Evolutionary conservation across 1,140 invertebrate species (phyloP), one percentile per base, ranked within the genome.

Genomic region (Drosophila hydei): DNA sequence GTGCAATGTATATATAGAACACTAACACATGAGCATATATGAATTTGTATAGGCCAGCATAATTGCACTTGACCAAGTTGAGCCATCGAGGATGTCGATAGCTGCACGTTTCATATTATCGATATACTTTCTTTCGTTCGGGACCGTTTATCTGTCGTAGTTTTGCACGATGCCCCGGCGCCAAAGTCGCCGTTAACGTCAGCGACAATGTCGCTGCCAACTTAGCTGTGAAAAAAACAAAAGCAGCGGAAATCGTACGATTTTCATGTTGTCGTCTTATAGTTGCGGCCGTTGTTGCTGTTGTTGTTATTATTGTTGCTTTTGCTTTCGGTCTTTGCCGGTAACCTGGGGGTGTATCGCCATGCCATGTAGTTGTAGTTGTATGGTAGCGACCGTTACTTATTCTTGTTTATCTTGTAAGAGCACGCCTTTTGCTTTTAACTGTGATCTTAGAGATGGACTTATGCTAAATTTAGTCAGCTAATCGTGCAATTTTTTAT

Each of bases 181-280:
- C 23, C 75, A 36, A 25, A 67, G 48, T 56, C 71, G 64, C 72
- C 65, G 77, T 40, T 40, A 58, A 74, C 73, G 69, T 76, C 60
- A 60, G 55, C 58, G 45, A 4, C 45, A 16, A 25, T 8, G 48
- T 56, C 52, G 55, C 58, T 63, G 61, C 45, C 19, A 68, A 42
- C 45, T 33, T 50, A 62, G 18, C 25, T 48, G n/a, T 61, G 18
- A 63, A 71, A 70, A 43, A 58, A 48, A 54, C 30, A 19, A 50
- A 58, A 59, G 73, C 72, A 80, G 74, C 80, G 59, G 75, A 72
- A 87, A 87, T 87, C 81, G 60, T 87, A 87, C 65, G 81, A 87
- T 87, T 87, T 87, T 87, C 81, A 75, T 77, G 65, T 77, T 80
- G 54, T 60, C 51, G 47, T 60, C 4, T 68, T 76, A n/a, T 38